Base-by-base conservation (phyloP, 2,888 invertebrate genomes). In the Drosophila cognata region DNA sequence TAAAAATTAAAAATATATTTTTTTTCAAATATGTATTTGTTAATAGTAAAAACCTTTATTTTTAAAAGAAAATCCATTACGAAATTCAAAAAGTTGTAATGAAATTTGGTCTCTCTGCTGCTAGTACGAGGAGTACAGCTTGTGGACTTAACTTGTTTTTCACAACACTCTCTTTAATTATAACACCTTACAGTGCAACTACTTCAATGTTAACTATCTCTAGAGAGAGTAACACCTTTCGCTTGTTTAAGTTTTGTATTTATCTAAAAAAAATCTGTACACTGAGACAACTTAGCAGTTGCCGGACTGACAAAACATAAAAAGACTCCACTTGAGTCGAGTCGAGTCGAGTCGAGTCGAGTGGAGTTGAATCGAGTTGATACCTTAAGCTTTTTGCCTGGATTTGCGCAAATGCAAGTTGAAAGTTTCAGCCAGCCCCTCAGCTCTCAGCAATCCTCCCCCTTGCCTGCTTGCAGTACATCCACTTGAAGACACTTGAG, bases 321-420 rank as follows among this genome's bases (percentile, higher is more conserved):
- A 74, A 73, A 58, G 48, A 70, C 52, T 71, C 56, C 4, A n/a
- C 35, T 28, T n/a, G 8, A 33, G 21, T 18, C 58, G 16, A 33
- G 29, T 29, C 58, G 7, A 33, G n/a, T 21, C 46, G 16, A 57
- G 29, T 29, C 58, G 59, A 70, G 21, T 73, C 62, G 57, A 65
- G 63, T 74, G 64, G 60, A 63, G 65, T 63, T 48, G 51, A 76
- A 63, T 76, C 70, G 65, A 75, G 77, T 82, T 76, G 72, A 85
- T 82, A 71, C 79, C 69, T 74, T 79, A 84, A 82, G 86, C 82
- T 84, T 65, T 61, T 64, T 52, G 69, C 66, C 57, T 31, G 78
- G 76, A 79, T 78, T 78, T 79, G 72, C 60, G 60, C 62, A 76
- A 78, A 75, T 76, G 68, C 79, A 68, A 79, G 79, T 66, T 79